These are phyloP conservation scores for Poeciliopsis occidentalis DNA, from an alignment of 2,113 vertebrate genomes.

Conservation along the genomic window DNA sequence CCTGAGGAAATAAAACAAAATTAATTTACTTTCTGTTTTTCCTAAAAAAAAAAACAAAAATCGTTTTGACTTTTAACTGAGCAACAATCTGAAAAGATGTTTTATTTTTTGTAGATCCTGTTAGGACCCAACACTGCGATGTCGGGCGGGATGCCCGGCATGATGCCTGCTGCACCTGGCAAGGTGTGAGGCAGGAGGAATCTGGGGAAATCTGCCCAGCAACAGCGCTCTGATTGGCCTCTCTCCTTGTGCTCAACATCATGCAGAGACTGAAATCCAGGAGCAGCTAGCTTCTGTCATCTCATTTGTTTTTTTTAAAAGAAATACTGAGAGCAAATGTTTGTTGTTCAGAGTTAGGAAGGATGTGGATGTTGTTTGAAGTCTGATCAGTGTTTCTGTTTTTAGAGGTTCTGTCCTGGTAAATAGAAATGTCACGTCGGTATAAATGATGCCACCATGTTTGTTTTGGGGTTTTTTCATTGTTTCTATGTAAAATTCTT, in stretches of 20 bases:
- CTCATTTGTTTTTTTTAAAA: slow-evolving; percentile 29
- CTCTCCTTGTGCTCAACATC: slow-evolving; percentile 56
- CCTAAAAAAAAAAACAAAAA: no score
- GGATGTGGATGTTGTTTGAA: slow-evolving; percentile 23
- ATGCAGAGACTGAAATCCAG: slow-evolving; percentile 66
- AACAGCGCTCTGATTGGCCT: slow-evolving; percentile 48
- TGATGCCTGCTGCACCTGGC: slow-evolving; percentile 89
- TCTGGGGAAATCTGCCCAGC: slow-evolving; percentile 25
- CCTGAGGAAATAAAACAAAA: no score
- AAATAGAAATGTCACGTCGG: background rate
- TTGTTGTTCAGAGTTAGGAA: slow-evolving; percentile 18
- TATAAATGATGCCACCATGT: background rate
- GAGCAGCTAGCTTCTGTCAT: slow-evolving; percentile 51
- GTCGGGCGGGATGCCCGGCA: slow-evolving; percentile 91
- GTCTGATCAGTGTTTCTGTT: slow-evolving; percentile 21
- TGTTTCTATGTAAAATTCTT: background rate
- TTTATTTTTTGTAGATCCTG: slow-evolving; percentile 84
- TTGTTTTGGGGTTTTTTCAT: background rate
- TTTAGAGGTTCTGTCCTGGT: slow-evolving; percentile 10
- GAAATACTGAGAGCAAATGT: slow-evolving; percentile 35
- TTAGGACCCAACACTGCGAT: slow-evolving; percentile 95
- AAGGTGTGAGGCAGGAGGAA: slow-evolving; percentile 83
- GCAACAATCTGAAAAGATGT: background rate
- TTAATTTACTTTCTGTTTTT: no score
- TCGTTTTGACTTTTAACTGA: background rate